A percentile compares a stretch with the other conserved stretches of the same genome.
phyloP scores from a whole-genome alignment of 2,797 vertebrate species.

The Thaleichthys pacificus region DNA sequence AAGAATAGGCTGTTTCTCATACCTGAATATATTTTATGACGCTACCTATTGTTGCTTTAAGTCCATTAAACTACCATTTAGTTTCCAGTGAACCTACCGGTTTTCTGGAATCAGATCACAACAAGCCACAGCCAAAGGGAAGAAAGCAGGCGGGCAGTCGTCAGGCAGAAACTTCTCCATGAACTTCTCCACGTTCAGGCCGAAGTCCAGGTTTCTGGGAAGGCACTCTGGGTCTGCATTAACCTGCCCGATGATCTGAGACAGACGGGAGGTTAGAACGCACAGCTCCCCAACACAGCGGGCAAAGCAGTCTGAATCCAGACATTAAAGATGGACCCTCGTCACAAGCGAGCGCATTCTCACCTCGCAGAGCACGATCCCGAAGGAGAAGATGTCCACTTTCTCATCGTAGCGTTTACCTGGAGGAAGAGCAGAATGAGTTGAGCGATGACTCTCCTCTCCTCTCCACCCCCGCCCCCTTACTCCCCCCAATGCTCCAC shows the following conservation, averaged over 20 bases:
- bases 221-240: slow-evolving; percentile 96
- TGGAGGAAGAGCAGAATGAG: slow-evolving; percentile 44
- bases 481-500: no score
- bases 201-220: slow-evolving; percentile 92
- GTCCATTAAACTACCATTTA: neutral
- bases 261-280: slow-evolving; percentile 3
- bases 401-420: slow-evolving; percentile 95
- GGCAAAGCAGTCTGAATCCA: no score
- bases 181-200: slow-evolving; percentile 92
- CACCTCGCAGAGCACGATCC: slow-evolving; percentile 94
- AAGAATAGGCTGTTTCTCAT: neutral
- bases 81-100: slow-evolving; percentile 75
- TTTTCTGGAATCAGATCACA: slow-evolving; percentile 91
- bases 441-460: neutral
- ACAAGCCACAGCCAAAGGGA: slow-evolving; percentile 90
- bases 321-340: neutral
- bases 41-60: neutral
- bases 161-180: slow-evolving; percentile 95
- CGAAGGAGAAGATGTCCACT: slow-evolving; percentile 94
- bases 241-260: slow-evolving; percentile 94
- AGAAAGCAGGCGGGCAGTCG: slow-evolving; percentile 92
- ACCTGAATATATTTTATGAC: neutral
- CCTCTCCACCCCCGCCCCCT: no score
- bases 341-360: slow-evolving; percentile 37
- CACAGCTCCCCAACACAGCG: no score